A percentile compares a stretch with the other conserved stretches of the same genome.
These are phyloP conservation scores for Echinometra lucunter DNA, from an alignment of 53 echinoderm and acorn worm genomes.

Conservation along the genomic window DNA sequence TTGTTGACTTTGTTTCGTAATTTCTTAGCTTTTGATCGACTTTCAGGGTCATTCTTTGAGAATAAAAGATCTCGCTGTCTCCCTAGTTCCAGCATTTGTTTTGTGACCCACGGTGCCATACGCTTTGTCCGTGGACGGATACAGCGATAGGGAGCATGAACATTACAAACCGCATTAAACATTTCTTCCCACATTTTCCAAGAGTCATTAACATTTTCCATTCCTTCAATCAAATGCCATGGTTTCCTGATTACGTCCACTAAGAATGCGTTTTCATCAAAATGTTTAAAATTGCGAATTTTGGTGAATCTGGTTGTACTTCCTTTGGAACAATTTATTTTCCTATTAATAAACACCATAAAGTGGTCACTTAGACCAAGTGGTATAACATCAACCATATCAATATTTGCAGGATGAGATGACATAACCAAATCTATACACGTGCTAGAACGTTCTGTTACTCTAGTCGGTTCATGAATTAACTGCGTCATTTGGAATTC, in stretches of 20 bases:
- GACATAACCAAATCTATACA: neutral
- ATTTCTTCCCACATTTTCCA: neutral
- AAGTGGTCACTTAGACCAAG: neutral
- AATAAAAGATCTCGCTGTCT: too few relatives aligned
- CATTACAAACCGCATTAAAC: neutral
- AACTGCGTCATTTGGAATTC: neutral
- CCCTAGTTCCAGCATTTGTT: neutral
- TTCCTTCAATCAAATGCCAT: too few relatives aligned
- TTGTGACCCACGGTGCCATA: neutral
- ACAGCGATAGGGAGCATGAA: neutral
- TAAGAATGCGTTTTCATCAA: too few relatives aligned
- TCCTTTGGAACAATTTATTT: neutral
- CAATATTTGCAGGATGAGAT: neutral
- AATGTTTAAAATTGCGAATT: too few relatives aligned
- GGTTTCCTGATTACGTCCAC: too few relatives aligned
- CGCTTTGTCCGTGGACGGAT: neutral
- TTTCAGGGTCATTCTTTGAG: too few relatives aligned
- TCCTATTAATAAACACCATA: neutral
- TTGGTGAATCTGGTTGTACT: too few relatives aligned
- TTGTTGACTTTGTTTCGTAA: neutral
- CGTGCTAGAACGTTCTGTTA: neutral
- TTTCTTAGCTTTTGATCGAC: too few relatives aligned
- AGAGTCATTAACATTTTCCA: neutral
- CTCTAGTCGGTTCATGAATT: neutral
- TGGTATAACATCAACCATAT: neutral